Base-by-base conservation (phyloP, 2,113 vertebrate genomes). In the Melospiza melodia region DNA sequence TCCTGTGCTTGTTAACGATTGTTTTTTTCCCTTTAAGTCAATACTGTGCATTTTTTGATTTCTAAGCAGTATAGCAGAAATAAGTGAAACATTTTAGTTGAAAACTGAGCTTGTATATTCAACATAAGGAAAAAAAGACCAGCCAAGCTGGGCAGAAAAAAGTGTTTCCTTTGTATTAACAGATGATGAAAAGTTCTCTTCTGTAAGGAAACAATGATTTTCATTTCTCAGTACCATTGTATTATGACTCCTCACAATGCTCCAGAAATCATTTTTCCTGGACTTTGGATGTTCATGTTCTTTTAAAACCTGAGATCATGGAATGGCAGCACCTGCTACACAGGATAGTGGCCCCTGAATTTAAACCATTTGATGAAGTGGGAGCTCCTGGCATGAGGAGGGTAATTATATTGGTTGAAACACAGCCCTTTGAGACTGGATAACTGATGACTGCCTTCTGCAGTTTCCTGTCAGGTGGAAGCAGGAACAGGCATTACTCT, bases 51-150 rank as follows among this genome's bases (percentile, higher is more conserved):
- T 76, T 87, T 15, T 93, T 95, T 95, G 82, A 79, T 86, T 96
- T 96, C 71, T 67, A 95, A 94, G 86, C 63, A 81, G 55, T 76
- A 51, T 43, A 73, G 44, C 25, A 81, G 71, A 84, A 96, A 59
- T 61, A 87, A 93, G 59, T 73, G 83, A 92, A 96, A 91, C 27
- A 88, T 86, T 95, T 95, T 93, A 93, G 91, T 89, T 94, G 89
- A 96, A 93, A 94, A 77, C 28, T 66, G 67, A 78, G 63, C 66
- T 91, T 5, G 2, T 81, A 54, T 51, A 46, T 72, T 94, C 58
- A 74, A 57, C 46, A 57, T 39, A 58, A 37, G 28, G 27, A 16
- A 61, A 88, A 90, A 90, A 52, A 71, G 33, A 9, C 4, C 21
- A 54, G 11, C 9, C 20, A 68, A 63, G 37, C 2, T 4, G 12